A percentile compares a stretch with the other conserved stretches of the same genome.
Evolutionary conservation across 2,113 vertebrate genomes (phyloP).

Genomic region (Myiozetetes cayanensis): DNA sequence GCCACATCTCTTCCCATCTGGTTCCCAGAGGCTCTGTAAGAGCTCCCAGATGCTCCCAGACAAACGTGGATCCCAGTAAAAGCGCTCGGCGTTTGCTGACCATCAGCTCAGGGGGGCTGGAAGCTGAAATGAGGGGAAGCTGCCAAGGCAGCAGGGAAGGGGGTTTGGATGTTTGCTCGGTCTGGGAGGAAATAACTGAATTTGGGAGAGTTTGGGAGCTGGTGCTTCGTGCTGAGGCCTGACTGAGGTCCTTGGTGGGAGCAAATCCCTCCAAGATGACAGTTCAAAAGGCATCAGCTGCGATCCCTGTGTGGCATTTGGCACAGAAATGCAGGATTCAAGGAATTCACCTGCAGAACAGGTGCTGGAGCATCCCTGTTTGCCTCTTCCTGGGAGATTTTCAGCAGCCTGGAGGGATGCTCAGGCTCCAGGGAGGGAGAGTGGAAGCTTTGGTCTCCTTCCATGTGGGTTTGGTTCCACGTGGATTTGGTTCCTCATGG

Average conservation of each 20-base stretch:
- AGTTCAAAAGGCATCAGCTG: too few species aligned
- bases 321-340: neutral
- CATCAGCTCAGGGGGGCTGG: neutral
- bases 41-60: neutral
- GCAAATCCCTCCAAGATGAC: fast-evolving
- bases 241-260: neutral
- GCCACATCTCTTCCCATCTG: neutral
- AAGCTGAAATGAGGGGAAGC: neutral
- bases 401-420: fast-evolving
- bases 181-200: neutral
- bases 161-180: neutral
- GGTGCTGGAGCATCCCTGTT: fast-evolving
- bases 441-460: neutral
- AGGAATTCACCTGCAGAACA: fast-evolving
- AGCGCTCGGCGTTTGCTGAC: neutral
- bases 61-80: fast-evolving
- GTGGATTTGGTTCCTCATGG: neutral
- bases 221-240: neutral
- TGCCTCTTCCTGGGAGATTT: neutral
- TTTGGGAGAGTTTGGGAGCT: neutral
- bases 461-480: fast-evolving
- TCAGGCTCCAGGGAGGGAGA: fast-evolving
- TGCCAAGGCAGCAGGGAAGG: neutral
- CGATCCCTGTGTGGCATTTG: fast-evolving
- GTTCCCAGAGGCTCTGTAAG: neutral